Conservation (phyloP, 2,888 invertebrate species). For the Aphodius granarius region DNA sequence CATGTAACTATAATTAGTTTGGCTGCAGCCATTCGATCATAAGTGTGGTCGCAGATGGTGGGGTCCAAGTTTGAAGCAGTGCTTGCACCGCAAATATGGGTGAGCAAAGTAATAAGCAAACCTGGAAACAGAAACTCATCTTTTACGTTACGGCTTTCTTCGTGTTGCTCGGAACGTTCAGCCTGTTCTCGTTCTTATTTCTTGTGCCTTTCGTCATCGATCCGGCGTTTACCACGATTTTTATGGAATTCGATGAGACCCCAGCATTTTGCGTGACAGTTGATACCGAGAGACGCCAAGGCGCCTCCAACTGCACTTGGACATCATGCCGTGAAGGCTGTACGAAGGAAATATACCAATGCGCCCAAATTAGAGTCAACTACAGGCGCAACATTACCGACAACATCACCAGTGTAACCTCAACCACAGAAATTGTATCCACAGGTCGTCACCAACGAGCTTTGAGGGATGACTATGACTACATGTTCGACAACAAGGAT, state of each 20-base stretch:
- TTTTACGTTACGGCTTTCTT: constrained; percentile 94
- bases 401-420: constrained; percentile 35
- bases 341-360: constrained; percentile 85
- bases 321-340: constrained; percentile 92
- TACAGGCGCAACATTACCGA: constrained; percentile 60
- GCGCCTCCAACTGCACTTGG: constrained; percentile 85
- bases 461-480: constrained; percentile 61
- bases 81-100: constrained; percentile 61
- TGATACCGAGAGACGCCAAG: constrained; percentile 70
- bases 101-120: constrained; percentile 71
- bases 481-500: constrained; percentile 41
- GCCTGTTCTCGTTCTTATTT: constrained; percentile 90
- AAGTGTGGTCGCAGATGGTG: constrained; percentile 49
- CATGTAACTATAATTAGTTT: constrained; percentile 12
- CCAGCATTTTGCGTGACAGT: constrained; percentile 83
- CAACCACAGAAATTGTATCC: constrained; percentile 42
- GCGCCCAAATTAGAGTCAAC: constrained; percentile 86
- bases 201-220: constrained; percentile 94
- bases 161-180: constrained; percentile 88
- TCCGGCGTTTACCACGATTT: constrained; percentile 90
- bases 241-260: constrained; percentile 88
- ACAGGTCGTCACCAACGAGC: constrained; percentile 28
- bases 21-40: constrained; percentile 19
- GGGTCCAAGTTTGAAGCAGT: constrained; percentile 44
- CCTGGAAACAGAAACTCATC: constrained; percentile 82